Base-by-base conservation (phyloP, 2,888 invertebrate species). In the Parnassius orleans region DNA sequence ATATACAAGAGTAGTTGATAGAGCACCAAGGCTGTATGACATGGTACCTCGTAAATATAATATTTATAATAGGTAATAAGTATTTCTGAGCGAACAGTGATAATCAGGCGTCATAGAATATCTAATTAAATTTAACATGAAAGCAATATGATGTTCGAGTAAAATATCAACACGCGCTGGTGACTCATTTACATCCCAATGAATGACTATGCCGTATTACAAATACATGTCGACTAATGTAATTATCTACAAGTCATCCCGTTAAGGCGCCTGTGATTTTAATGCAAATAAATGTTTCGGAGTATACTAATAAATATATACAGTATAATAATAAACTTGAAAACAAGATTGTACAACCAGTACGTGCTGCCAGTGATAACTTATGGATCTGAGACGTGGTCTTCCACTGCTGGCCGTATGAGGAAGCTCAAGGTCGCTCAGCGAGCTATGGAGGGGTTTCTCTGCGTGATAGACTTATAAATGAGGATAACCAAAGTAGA, bases 81-180 rank as follows among this genome's bases (percentile, higher is more conserved):
- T 72, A 68, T 64, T 65, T 65, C 75, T 61, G 66, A 64, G 67
- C 66, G 41, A 42, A 53, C 53, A 69, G 70, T 78, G 78, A 78
- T 79, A 79, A 76, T 80, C 80, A 80, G 83, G 77, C 79, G 3
- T 78, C 79, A 81, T 80, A 81, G 83, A 83, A 84, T 83, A 81
- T 78, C 75, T 82, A 84, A 87, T 87, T 86, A 80, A 84, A 87
- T 87, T 83, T 77, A 72, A 79, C 81, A 82, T 79, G 81, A 86
- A 85, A 87, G 86, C 86, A 81, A 85, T 86, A 86, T 84, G 81
- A 76, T 84, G 83, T 83, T 79, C 71, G 73, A 75, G 12, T 79
- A 77, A 83, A 83, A 83, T 80, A 81, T 78, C 77, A 81, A 77
- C 76, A 74, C 68, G 69, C 72, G 71, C 67, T 70, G 66, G 68